Evolutionary conservation across 2,888 invertebrate genomes (phyloP).

Genomic region (Caenorhabditis auriculariae): DNA sequence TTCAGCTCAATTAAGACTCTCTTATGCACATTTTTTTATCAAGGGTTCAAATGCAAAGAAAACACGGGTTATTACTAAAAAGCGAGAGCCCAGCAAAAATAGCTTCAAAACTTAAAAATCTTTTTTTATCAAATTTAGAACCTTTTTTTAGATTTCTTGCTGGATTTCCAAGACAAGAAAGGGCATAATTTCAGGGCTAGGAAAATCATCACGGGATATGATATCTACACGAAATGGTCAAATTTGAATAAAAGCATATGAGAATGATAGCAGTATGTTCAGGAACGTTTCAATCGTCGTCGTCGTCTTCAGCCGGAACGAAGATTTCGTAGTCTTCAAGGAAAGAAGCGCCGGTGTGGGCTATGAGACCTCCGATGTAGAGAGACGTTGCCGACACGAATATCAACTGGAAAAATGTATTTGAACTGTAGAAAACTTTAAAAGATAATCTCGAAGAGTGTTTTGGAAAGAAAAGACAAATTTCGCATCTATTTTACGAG

Average conservation of each 20-base stretch:
- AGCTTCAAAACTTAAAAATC: no score
- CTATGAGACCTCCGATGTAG: conserved; percentile 84
- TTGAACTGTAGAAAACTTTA: neutral
- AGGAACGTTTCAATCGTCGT: conserved; percentile 69
- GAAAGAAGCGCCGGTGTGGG: conserved; percentile 90
- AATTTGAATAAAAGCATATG: neutral
- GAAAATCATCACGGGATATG: neutral
- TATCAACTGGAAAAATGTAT: conserved; percentile 67
- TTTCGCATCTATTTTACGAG: no score
- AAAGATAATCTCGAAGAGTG: no score
- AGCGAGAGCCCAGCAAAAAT: no score
- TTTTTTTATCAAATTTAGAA: no score
- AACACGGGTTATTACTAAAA: no score
- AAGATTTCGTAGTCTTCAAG: conserved; percentile 95
- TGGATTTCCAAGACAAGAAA: neutral
- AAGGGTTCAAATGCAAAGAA: no score
- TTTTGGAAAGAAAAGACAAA: no score
- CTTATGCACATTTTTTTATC: no score
- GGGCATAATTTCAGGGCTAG: neutral
- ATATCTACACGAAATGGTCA: neutral
- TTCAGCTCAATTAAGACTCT: no score
- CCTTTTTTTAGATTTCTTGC: conserved; percentile 1
- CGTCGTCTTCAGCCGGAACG: conserved; percentile 93
- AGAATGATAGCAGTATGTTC: neutral
- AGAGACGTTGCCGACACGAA: conserved; percentile 77